phyloP scores from a whole-genome alignment of 2,797 vertebrate species.

The Crenichthys baileyi region DNA sequence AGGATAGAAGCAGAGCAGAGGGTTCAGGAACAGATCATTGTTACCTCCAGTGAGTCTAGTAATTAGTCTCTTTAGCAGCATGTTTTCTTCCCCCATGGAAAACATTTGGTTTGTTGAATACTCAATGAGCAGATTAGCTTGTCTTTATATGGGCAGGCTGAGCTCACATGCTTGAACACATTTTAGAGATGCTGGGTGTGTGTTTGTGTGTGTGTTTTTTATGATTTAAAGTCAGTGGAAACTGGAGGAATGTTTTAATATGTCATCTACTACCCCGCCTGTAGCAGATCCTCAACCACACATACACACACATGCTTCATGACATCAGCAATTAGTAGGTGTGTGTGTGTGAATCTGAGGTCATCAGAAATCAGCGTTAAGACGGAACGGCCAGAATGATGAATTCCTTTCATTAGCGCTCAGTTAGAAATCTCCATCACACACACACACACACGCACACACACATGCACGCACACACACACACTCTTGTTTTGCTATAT shows the following conservation, averaged over 20 bases:
- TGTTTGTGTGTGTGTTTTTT: constrained; percentile 10
- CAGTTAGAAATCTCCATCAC: constrained; percentile 26
- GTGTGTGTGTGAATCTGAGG: constrained; percentile 38
- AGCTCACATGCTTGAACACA: constrained; percentile 28
- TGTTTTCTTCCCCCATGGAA: constrained; percentile 66
- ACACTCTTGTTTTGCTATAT: no score
- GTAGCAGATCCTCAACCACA: constrained; percentile 53
- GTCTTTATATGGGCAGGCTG: constrained; percentile 64
- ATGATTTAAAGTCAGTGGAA: constrained; percentile 49
- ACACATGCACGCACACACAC: constrained; percentile 58
- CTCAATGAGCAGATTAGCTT: constrained; percentile 79
- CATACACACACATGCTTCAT: constrained; percentile 30
- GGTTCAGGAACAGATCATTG: constrained; percentile 49
- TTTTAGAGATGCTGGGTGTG: constrained; percentile 38
- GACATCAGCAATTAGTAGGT: constrained; percentile 44
- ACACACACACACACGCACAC: constrained; percentile 45
- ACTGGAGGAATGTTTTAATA: constrained; percentile 71
- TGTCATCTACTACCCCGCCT: constrained; percentile 65
- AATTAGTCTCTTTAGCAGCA: constrained; percentile 76
- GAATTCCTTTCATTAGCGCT: constrained; percentile 76
- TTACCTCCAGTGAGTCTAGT: constrained; percentile 66
- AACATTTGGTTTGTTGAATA: constrained; percentile 80
- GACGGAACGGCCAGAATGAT: constrained; percentile 84
- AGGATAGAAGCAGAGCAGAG: constrained; percentile 25
- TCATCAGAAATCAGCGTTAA: constrained; percentile 89